phyloP scores from a whole-genome alignment of 2,113 vertebrate genomes.

The Engraulis encrasicolus region DNA sequence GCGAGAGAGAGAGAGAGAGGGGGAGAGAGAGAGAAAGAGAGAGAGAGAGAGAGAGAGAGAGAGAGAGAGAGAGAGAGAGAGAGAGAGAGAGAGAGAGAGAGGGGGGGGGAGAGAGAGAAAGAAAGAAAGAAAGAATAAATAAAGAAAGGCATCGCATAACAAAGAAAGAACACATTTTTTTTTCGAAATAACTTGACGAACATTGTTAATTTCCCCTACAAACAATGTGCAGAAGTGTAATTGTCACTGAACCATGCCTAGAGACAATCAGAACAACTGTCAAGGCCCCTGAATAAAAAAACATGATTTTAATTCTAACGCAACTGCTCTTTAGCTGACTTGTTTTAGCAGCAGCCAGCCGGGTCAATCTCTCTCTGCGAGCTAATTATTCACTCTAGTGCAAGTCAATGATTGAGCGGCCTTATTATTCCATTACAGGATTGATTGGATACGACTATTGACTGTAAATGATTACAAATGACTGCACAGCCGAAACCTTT shows the following conservation, averaged over 20 bases:
- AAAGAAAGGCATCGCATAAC: not conserved
- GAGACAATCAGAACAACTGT: not conserved
- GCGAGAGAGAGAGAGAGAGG: conserved; percentile 24
- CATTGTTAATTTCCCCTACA: not conserved
- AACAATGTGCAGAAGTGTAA: not conserved
- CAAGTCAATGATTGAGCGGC: conserved; percentile 14
- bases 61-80: not conserved
- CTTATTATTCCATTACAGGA: conserved; percentile 12
- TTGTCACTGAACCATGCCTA: not conserved
- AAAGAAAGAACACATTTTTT: not conserved
- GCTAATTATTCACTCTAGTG: conserved; percentile 11
- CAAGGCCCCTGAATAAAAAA: not conserved
- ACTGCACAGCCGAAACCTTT: not conserved
- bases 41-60: conserved; percentile 20
- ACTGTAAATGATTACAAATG: conserved; percentile 23
- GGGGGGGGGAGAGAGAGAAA: not conserved
- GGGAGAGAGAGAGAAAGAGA: not conserved
- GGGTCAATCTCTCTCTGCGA: not conserved
- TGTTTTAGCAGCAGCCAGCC: not conserved
- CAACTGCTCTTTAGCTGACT: not conserved
- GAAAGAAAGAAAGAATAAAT: conserved; percentile 1
- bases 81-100: not conserved
- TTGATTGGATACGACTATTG: conserved; percentile 18
- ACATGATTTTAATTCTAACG: not conserved
- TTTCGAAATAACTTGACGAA: not conserved